phyloP scores from a whole-genome alignment of 2,888 invertebrate genomes.

The Fissipunctia ypsillon region DNA sequence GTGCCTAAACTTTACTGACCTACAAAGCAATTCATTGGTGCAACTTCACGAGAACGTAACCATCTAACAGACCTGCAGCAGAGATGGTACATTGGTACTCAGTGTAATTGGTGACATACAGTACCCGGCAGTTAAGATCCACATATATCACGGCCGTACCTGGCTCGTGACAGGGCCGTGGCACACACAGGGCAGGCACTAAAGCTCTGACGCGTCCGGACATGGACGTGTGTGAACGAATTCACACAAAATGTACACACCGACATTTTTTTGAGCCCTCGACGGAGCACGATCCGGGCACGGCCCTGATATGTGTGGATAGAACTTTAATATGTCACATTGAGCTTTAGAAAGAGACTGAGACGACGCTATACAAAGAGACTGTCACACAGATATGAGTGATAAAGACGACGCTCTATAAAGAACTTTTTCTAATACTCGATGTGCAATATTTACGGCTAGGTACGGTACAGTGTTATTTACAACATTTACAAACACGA shows the following conservation, averaged over 20 bases:
- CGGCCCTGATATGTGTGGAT: neutral
- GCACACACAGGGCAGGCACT: neutral
- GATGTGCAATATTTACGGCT: neutral
- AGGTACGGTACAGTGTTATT: constrained; percentile 42
- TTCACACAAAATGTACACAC: neutral
- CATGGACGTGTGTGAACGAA: neutral
- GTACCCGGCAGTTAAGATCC: constrained; percentile 2
- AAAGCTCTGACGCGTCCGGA: neutral
- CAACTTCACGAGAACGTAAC: constrained; percentile 87
- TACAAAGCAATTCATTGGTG: constrained; percentile 88
- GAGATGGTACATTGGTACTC: constrained; percentile 74
- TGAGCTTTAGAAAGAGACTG: neutral
- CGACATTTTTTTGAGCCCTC: neutral
- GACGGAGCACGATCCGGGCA: neutral
- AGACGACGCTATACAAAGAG: neutral
- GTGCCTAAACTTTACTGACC: constrained; percentile 87
- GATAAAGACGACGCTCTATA: neutral
- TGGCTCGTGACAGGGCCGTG: neutral
- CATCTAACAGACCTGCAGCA: constrained; percentile 88
- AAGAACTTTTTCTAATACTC: constrained; percentile 8
- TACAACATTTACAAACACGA: constrained; percentile 37
- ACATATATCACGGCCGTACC: neutral
- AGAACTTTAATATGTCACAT: constrained; percentile 15
- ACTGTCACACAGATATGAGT: no score
- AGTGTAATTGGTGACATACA: constrained; percentile 31